Conservation (phyloP, 2,113 vertebrate genomes). For the Bagarius yarrelli region DNA sequence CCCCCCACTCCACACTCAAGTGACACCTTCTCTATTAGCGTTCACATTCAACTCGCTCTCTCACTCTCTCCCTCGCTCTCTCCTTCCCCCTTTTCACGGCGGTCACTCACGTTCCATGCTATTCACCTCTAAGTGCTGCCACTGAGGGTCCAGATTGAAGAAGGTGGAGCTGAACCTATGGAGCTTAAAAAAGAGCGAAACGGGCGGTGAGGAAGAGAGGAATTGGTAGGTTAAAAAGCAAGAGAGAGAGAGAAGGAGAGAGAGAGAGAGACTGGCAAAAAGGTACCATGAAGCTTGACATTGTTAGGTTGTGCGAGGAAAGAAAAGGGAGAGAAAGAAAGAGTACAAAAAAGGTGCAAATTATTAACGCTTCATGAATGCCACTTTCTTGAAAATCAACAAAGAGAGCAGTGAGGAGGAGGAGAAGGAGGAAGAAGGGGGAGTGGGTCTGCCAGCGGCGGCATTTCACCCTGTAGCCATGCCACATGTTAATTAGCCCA, state of each 20-base stretch:
- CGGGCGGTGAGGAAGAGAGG: conserved; percentile 50
- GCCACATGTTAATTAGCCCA: conserved; percentile 80
- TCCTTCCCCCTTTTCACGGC: conserved; percentile 70
- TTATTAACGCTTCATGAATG: conserved; percentile 63
- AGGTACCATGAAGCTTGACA: conserved; percentile 55
- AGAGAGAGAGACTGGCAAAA: conserved; percentile 44
- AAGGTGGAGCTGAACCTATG: conserved; percentile 71
- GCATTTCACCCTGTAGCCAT: conserved; percentile 73
- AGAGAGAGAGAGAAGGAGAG: conserved; percentile 23
- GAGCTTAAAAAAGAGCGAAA: conserved; percentile 70
- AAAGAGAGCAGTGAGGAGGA: conserved; percentile 69
- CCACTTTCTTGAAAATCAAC: conserved; percentile 60
- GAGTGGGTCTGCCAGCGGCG: conserved; percentile 55
- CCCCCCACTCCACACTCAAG: conserved; percentile 65
- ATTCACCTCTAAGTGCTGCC: conserved; percentile 74
- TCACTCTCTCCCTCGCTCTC: conserved; percentile 28
- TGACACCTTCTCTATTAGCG: conserved; percentile 65
- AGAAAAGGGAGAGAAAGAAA: conserved; percentile 44
- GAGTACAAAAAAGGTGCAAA: conserved; percentile 49
- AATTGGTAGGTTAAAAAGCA: conserved; percentile 34
- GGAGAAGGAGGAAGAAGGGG: conserved; percentile 56
- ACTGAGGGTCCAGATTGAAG: conserved; percentile 71
- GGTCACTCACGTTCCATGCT: conserved; percentile 77
- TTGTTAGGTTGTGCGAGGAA: conserved; percentile 49
- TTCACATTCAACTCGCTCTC: conserved; percentile 54